These are phyloP conservation scores for Ellobius talpinus DNA, from an alignment of 2,113 vertebrate genomes.

Conservation along the genomic window DNA sequence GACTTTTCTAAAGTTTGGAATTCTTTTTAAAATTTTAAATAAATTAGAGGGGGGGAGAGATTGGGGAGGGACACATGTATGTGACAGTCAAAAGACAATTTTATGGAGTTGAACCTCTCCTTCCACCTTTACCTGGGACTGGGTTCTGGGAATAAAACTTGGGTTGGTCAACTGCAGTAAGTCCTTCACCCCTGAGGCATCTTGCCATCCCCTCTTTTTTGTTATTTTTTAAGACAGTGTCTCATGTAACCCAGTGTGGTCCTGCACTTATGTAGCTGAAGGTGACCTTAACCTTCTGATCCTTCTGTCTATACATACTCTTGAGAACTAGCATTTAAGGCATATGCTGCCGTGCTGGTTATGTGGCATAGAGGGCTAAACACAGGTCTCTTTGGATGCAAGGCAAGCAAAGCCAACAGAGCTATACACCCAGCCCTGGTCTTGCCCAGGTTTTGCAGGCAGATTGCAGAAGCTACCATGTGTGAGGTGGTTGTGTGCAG, in stretches of 20 bases:
- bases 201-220: neutral
- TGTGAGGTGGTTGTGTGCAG: neutral
- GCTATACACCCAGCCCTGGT: accelerated
- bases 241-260: neutral
- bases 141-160: neutral
- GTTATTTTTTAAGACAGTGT: neutral
- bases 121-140: neutral
- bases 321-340: neutral
- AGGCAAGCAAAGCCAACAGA: neutral
- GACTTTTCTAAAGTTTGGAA: neutral
- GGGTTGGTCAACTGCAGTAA: neutral
- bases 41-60: neutral
- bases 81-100: neutral
- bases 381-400: neutral
- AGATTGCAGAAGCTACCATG: neutral
- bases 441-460: neutral
- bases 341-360: neutral
- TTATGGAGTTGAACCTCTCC: neutral
- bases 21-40: neutral
- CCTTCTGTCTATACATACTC: neutral
- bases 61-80: neutral
- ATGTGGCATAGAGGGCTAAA: too few relatives aligned
- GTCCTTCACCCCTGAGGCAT: neutral
- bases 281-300: neutral
- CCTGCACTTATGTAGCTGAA: neutral